A percentile compares a stretch with the other conserved stretches of the same genome.
Conservation (phyloP, 2,888 invertebrate species). For the Nemotelus pantherinus region DNA sequence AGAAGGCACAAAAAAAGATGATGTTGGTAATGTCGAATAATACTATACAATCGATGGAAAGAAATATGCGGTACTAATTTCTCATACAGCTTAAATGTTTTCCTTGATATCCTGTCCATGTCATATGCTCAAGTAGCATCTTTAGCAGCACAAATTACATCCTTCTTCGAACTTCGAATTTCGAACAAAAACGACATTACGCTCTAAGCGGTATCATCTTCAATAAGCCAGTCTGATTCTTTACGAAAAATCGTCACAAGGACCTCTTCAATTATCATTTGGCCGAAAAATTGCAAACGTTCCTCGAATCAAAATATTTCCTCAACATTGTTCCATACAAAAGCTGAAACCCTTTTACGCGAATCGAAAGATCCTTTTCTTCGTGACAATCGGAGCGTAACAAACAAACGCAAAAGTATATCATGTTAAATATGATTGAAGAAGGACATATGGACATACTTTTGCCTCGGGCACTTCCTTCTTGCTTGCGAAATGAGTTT, state of each 20-base stretch:
- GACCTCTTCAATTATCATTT: slow-evolving; percentile 26
- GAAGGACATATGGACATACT: slow-evolving; percentile 21
- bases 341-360: slow-evolving; percentile 26
- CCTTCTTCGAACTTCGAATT: too few species aligned
- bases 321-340: background rate
- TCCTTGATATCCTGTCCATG: too few species aligned
- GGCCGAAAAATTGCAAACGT: slow-evolving; percentile 28
- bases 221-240: too few species aligned
- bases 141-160: too few species aligned
- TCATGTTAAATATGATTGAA: background rate
- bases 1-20: too few species aligned
- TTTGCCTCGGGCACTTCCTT: slow-evolving; percentile 41
- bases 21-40: too few species aligned
- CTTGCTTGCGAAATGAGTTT: slow-evolving; percentile 27
- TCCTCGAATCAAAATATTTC: background rate
- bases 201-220: too few species aligned
- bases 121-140: too few species aligned
- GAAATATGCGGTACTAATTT: too few species aligned
- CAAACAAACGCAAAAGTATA: background rate
- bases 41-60: too few species aligned
- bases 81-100: too few species aligned
- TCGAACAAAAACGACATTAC: too few species aligned
- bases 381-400: slow-evolving; percentile 6
- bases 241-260: background rate
- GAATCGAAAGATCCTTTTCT: background rate